phyloP scores from a whole-genome alignment of 2,888 invertebrate species.

The Empis livida region DNA sequence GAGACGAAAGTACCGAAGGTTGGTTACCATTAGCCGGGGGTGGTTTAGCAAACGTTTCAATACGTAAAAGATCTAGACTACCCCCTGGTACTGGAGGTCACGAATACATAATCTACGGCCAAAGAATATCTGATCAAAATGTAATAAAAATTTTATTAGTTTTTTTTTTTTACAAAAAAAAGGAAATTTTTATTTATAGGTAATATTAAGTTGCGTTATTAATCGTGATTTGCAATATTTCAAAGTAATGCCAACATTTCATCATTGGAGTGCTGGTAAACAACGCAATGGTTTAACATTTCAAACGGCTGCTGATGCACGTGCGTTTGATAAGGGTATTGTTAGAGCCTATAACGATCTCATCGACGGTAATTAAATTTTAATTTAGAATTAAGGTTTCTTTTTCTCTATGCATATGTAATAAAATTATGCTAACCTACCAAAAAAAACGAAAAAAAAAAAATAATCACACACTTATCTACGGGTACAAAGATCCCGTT shows the following conservation, averaged over 20 bases:
- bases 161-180: background rate
- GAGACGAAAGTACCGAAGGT: conserved; percentile 93
- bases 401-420: no score
- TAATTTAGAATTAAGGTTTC: no score
- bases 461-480: no score
- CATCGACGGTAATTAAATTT: conserved; percentile 59
- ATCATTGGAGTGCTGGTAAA: conserved; percentile 94
- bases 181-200: conserved; percentile 40
- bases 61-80: conserved; percentile 58
- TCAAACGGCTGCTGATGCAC: conserved; percentile 87
- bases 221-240: conserved; percentile 94
- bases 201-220: conserved; percentile 85
- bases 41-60: conserved; percentile 86
- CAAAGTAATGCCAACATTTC: conserved; percentile 97
- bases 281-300: conserved; percentile 92
- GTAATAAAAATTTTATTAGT: conserved; percentile 44
- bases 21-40: conserved; percentile 92
- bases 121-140: conserved; percentile 82
- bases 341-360: conserved; percentile 79
- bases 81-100: conserved; percentile 44
- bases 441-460: no score
- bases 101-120: conserved; percentile 88
- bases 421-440: no score
- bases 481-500: no score
- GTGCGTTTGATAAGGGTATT: conserved; percentile 88